Evolutionary conservation across 2,888 invertebrate genomes (phyloP).

Genomic region (Drosophila mettleri): DNA sequence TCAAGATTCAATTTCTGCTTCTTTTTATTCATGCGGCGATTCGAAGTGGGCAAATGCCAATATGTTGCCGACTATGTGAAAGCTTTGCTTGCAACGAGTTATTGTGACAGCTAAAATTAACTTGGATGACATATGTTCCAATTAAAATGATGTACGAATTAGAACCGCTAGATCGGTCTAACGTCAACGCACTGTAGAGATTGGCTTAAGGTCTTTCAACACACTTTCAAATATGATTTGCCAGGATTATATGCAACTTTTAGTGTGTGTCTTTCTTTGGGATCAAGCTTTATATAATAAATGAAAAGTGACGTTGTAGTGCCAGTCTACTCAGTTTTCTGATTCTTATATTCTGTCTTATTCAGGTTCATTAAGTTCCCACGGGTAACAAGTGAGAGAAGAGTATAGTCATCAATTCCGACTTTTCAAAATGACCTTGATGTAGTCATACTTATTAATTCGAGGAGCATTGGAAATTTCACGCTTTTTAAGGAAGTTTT

Average conservation of each 20-base stretch:
- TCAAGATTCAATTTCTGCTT: slow-evolving; percentile 1
- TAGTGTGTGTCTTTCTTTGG: no score
- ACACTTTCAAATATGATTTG: neutral
- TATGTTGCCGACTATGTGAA: slow-evolving; percentile 77
- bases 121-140: slow-evolving; percentile 53
- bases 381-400: neutral
- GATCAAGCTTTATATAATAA: no score
- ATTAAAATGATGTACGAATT: slow-evolving; percentile 42
- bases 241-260: no score
- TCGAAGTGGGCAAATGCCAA: slow-evolving; percentile 70
- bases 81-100: slow-evolving; percentile 48
- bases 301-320: no score
- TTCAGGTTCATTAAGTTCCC: neutral
- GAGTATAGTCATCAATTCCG: neutral
- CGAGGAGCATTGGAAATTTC: slow-evolving; percentile 30
- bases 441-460: slow-evolving; percentile 30
- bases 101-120: slow-evolving; percentile 56
- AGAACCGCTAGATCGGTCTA: slow-evolving; percentile 6
- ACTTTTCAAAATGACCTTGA: neutral
- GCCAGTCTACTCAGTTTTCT: neutral
- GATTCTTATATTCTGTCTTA: no score
- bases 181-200: no score
- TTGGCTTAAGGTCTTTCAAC: neutral
- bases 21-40: slow-evolving; percentile 14
- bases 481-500: slow-evolving; percentile 38